Conservation (phyloP, 2,888 invertebrate species). For the Pilophorus perplexus region DNA sequence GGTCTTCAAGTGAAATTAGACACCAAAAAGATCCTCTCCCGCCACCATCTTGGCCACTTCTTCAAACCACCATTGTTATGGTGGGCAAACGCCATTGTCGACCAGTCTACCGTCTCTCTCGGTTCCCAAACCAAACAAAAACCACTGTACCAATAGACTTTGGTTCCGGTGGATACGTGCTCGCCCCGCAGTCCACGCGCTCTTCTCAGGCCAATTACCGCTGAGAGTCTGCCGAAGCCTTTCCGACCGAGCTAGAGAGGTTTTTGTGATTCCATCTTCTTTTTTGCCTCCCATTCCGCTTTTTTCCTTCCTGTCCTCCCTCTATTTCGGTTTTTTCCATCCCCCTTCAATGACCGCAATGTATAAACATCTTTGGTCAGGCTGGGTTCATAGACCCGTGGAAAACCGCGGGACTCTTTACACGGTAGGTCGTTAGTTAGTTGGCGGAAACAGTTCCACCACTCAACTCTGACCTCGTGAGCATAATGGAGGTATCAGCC, state of each 20-base stretch:
- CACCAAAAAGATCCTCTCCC: not conserved
- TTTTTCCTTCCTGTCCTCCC: not conserved
- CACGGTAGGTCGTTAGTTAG: no score
- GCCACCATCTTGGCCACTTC: not conserved
- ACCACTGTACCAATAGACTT: slow-evolving; percentile 39
- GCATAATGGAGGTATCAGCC: no score
- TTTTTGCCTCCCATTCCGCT: slow-evolving; percentile 8
- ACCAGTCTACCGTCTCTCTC: not conserved
- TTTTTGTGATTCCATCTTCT: slow-evolving; percentile 23
- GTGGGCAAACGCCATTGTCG: slow-evolving; percentile 26
- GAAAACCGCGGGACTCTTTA: not conserved
- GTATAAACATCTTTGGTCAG: slow-evolving; percentile 5
- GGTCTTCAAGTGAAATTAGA: slow-evolving; percentile 35
- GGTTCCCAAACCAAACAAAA: slow-evolving; percentile 31
- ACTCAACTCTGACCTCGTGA: no score
- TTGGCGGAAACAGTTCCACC: no score
- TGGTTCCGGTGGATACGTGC: slow-evolving; percentile 41
- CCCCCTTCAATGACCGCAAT: slow-evolving; percentile 5
- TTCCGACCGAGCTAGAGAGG: slow-evolving; percentile 2
- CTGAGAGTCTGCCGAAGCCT: slow-evolving; percentile 7
- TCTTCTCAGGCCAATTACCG: slow-evolving; percentile 23
- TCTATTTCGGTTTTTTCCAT: not conserved
- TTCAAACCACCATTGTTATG: slow-evolving; percentile 15
- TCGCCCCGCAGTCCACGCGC: slow-evolving; percentile 34
- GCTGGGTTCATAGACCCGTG: not conserved